phyloP scores from a whole-genome alignment of 2,797 vertebrate genomes.

The Sebastes taczanowskii region DNA sequence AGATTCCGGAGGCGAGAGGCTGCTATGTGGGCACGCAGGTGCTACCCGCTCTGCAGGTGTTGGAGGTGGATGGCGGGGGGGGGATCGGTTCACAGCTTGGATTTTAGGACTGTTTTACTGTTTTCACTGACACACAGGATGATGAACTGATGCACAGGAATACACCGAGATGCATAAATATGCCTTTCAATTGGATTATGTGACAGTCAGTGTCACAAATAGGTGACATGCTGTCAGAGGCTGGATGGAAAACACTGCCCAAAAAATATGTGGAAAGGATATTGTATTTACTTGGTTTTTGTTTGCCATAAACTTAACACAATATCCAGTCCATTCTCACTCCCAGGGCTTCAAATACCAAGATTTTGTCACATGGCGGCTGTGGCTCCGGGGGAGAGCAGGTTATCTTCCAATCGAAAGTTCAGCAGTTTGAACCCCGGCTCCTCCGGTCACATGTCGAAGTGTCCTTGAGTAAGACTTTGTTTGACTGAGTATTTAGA shows the following conservation, averaged over 20 bases:
- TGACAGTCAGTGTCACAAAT: not conserved
- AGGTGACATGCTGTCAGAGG: not conserved
- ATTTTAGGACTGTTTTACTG: constrained; percentile 11
- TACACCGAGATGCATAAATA: not conserved
- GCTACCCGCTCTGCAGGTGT: constrained; percentile 37
- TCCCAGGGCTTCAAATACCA: too few species aligned
- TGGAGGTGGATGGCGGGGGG: constrained; percentile 1
- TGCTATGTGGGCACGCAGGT: constrained; percentile 46
- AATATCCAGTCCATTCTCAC: too few species aligned
- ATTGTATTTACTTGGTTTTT: not conserved
- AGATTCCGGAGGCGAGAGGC: constrained; percentile 20
- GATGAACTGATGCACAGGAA: not conserved
- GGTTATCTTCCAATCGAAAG: too few species aligned
- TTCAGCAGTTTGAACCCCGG: rapidly evolving
- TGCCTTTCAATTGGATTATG: not conserved
- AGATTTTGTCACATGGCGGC: too few species aligned
- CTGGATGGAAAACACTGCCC: not conserved
- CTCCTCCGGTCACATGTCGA: too few species aligned
- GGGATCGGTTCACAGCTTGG: constrained; percentile 34
- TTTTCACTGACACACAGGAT: not conserved
- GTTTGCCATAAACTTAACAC: not conserved
- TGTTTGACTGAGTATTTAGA: too few species aligned
- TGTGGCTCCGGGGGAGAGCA: too few species aligned
- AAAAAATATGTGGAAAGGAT: not conserved
- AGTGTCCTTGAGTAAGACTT: too few species aligned